Conservation (phyloP, 1,140 invertebrate genomes). For the Acromyrmex charruanus region DNA sequence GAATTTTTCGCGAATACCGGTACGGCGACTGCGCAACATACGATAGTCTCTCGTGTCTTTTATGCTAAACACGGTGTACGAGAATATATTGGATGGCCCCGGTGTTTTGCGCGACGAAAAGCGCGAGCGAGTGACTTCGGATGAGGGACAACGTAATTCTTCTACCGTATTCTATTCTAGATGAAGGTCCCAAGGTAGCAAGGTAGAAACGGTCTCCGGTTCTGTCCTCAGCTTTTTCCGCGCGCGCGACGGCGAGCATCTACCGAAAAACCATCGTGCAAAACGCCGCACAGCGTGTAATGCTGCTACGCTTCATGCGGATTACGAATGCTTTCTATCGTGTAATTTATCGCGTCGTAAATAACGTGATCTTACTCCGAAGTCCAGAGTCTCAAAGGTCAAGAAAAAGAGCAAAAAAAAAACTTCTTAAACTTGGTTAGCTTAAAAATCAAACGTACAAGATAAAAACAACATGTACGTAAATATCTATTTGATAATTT, state of each 20-base stretch:
- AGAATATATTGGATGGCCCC: slow-evolving; percentile 37
- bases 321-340: slow-evolving; percentile 30
- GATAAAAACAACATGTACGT: not conserved
- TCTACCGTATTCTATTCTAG: slow-evolving; percentile 44
- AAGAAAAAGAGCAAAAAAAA: not conserved
- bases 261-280: not conserved
- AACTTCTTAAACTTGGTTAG: not conserved
- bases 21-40: not conserved
- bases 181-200: slow-evolving; percentile 7
- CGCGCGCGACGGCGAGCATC: not conserved
- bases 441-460: not conserved
- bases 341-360: slow-evolving; percentile 42
- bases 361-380: slow-evolving; percentile 22
- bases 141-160: slow-evolving; percentile 38
- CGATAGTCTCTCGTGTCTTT: slow-evolving; percentile 47
- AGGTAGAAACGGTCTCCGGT: not conserved
- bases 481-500: not conserved
- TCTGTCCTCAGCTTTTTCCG: not conserved
- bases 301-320: not conserved
- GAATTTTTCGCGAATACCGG: slow-evolving; percentile 67
- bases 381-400: not conserved
- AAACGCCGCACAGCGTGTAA: not conserved
- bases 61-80: slow-evolving; percentile 42
- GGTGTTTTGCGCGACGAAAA: not conserved
- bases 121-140: not conserved